A percentile compares a stretch with the other conserved stretches of the same genome.
Conservation (phyloP, 1,140 invertebrate species). For the Papilio polyxenes region DNA sequence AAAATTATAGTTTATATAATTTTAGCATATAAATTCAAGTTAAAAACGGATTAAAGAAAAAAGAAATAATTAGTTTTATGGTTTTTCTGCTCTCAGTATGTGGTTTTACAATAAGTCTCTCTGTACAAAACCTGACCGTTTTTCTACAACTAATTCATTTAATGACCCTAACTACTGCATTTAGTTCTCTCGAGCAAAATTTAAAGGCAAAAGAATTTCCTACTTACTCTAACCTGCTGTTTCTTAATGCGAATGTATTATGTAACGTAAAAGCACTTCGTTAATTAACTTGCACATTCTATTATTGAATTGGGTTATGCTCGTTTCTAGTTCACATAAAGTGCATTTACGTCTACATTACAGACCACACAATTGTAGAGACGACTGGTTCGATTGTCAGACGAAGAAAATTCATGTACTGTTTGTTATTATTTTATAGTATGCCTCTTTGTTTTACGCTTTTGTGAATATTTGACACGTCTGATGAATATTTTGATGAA, state of each 20-base stretch:
- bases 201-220: slow-evolving; percentile 17
- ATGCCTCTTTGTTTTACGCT: too few species aligned
- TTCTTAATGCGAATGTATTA: slow-evolving; percentile 11
- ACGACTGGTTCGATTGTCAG: background rate
- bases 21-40: too few species aligned
- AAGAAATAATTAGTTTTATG: background rate
- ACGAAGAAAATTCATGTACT: background rate
- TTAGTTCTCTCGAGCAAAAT: slow-evolving; percentile 4
- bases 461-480: background rate
- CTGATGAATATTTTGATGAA: too few species aligned
- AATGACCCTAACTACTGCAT: slow-evolving; percentile 16
- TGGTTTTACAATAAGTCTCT: background rate
- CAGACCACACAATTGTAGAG: background rate
- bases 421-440: background rate
- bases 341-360: background rate
- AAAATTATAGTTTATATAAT: too few species aligned
- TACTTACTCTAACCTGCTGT: slow-evolving; percentile 15
- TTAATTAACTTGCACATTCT: slow-evolving; percentile 8
- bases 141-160: slow-evolving; percentile 13
- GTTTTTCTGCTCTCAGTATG: background rate
- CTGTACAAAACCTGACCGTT: background rate
- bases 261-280: background rate
- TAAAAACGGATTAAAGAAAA: too few species aligned
- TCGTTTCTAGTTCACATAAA: slow-evolving; percentile 1
- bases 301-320: slow-evolving; percentile 1